phyloP scores from a whole-genome alignment of 2,113 vertebrate species.

The Pao palembangensis region DNA sequence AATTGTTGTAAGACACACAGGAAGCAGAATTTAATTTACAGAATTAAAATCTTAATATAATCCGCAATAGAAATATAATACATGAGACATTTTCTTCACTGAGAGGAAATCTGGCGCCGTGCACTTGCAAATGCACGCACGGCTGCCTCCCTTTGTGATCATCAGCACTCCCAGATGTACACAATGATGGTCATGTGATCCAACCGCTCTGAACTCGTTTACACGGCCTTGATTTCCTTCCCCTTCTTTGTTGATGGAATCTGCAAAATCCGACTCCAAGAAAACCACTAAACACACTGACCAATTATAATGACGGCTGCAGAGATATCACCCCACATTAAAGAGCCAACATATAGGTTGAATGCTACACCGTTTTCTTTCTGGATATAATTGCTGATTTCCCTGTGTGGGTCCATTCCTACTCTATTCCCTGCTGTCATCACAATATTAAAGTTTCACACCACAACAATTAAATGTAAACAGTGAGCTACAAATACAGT shows the following conservation, averaged over 20 bases:
- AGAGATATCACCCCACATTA: background rate
- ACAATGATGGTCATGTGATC: too few relatives aligned
- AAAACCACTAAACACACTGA: too few relatives aligned
- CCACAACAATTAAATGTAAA: background rate
- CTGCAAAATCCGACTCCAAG: too few relatives aligned
- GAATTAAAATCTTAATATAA: background rate
- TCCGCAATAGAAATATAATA: background rate
- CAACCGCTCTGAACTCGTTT: too few relatives aligned
- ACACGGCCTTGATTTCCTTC: too few relatives aligned
- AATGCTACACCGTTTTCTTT: slow-evolving; percentile 7
- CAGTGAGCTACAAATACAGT: slow-evolving; percentile 33
- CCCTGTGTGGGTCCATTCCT: background rate
- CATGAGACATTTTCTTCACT: background rate
- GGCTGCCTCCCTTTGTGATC: background rate
- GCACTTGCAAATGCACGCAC: background rate
- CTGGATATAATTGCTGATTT: slow-evolving; percentile 17
- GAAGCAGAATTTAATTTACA: background rate
- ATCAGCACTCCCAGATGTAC: background rate
- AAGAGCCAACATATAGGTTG: slow-evolving; percentile 8
- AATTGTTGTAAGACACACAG: background rate
- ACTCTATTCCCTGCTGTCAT: slow-evolving; percentile 21
- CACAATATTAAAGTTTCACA: slow-evolving; percentile 36
- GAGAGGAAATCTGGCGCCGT: background rate
- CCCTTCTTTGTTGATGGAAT: too few relatives aligned
- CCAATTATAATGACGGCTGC: too few relatives aligned